Evolutionary conservation across 2,113 vertebrate species (phyloP).

Genomic region (Xiphophorus hellerii): DNA sequence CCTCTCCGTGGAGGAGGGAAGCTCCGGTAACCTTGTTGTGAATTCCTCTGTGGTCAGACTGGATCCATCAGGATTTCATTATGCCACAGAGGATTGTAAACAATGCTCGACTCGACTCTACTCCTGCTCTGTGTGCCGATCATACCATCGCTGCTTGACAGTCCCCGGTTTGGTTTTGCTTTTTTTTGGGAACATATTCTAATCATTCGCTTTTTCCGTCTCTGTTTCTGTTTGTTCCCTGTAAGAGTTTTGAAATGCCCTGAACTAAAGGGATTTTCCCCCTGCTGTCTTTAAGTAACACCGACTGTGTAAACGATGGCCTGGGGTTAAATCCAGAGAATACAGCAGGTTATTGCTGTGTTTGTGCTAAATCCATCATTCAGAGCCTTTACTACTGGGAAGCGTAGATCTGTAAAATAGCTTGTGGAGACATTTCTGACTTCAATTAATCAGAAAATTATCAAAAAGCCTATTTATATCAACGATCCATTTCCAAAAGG

Average conservation of each 20-base stretch:
- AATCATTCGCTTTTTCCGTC: conserved; percentile 1
- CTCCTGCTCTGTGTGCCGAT: conserved; percentile 30
- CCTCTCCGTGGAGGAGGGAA: conserved; percentile 32
- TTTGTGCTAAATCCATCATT: conserved; percentile 33
- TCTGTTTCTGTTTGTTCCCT: conserved; percentile 15
- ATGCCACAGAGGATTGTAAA: conserved; percentile 39
- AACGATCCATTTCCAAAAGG: not conserved
- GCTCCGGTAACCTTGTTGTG: conserved; percentile 46
- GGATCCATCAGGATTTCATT: conserved; percentile 57
- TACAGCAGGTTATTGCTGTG: conserved; percentile 56
- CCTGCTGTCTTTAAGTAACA: conserved; percentile 24
- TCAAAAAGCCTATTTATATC: not conserved
- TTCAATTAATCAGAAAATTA: not conserved
- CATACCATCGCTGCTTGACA: not conserved
- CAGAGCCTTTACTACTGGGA: conserved; percentile 27
- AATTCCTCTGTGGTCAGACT: conserved; percentile 43
- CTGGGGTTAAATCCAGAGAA: conserved; percentile 26
- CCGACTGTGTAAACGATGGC: conserved; percentile 29
- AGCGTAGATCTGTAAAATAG: conserved; percentile 2
- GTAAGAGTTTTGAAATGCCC: conserved; percentile 22
- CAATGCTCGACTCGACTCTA: conserved; percentile 22
- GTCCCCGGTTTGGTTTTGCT: conserved; percentile 17
- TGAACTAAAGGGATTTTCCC: conserved; percentile 34
- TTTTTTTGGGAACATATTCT: conserved; percentile 18
- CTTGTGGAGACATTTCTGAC: conserved; percentile 11